A percentile compares a stretch with the other conserved stretches of the same genome.
Evolutionary conservation across 92 coral and sea anemone genomes (phyloP).

Genomic region (Montipora capitata): DNA sequence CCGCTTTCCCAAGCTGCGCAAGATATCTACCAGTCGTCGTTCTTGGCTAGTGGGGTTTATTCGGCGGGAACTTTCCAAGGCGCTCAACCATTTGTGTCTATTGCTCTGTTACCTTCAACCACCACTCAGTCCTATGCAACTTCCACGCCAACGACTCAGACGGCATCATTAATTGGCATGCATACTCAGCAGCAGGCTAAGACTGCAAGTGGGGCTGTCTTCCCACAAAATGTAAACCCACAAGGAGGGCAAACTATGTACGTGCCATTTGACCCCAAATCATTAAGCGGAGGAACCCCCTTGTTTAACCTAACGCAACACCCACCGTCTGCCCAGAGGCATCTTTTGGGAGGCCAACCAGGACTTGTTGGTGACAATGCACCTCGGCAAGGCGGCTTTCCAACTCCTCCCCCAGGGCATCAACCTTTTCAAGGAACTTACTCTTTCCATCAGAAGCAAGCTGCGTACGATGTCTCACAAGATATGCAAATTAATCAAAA

Average conservation of each 20-base stretch:
- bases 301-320: conserved; percentile 82
- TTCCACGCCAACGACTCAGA: conserved; percentile 82
- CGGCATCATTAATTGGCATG: conserved; percentile 80
- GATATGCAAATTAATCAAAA: conserved; percentile 72
- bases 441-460: conserved; percentile 80
- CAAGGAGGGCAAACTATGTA: conserved; percentile 84
- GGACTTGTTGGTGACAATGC: conserved; percentile 72
- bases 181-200: conserved; percentile 87
- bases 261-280: conserved; percentile 90
- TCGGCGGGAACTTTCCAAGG: conserved; percentile 90
- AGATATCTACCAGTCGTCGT: conserved; percentile 84
- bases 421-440: conserved; percentile 76
- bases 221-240: conserved; percentile 75
- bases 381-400: conserved; percentile 74
- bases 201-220: conserved; percentile 78
- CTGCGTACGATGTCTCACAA: conserved; percentile 69
- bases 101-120: conserved; percentile 86
- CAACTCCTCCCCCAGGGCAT: conserved; percentile 58
- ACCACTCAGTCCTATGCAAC: conserved; percentile 88
- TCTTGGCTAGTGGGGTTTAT: conserved; percentile 80
- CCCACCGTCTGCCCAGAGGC: conserved; percentile 84
- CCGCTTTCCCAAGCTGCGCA: conserved; percentile 92
- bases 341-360: conserved; percentile 62
- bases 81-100: conserved; percentile 84
- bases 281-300: conserved; percentile 76